Conservation (phyloP, 1,140 invertebrate species). For the Atta cephalotes region DNA sequence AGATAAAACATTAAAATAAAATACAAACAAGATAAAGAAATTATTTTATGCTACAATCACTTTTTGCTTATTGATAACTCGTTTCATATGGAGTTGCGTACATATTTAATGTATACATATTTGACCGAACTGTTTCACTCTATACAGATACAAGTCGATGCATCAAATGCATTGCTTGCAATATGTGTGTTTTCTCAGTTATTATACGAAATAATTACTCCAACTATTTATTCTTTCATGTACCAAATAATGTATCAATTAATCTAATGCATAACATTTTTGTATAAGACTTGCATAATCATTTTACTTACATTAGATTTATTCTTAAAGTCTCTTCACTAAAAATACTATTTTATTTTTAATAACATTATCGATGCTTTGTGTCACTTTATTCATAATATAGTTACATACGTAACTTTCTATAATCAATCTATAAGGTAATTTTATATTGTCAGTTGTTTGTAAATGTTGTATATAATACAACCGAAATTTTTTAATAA, state of each 20-base stretch:
- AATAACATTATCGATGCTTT: background rate
- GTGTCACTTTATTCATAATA: background rate
- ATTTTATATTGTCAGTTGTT: background rate
- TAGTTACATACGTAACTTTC: background rate
- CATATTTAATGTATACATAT: background rate
- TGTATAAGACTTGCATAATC: too few species aligned
- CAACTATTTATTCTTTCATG: background rate
- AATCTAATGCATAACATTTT: background rate
- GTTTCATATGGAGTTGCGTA: constrained; percentile 1
- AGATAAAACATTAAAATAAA: background rate
- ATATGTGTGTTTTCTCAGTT: background rate
- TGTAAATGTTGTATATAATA: background rate
- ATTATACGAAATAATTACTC: constrained; percentile 16
- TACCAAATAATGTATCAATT: background rate
- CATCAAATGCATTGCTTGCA: background rate
- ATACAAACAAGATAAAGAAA: background rate
- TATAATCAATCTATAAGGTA: background rate
- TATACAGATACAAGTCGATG: background rate
- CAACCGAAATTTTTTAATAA: background rate
- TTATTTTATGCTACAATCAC: background rate
- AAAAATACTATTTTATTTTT: too few species aligned
- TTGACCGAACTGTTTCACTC: background rate
- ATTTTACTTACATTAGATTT: too few species aligned
- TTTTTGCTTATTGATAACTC: background rate
- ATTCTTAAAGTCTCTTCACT: too few species aligned